Evolutionary conservation across 1,140 invertebrate species (phyloP).

Genomic region (Rhysida immarginata): DNA sequence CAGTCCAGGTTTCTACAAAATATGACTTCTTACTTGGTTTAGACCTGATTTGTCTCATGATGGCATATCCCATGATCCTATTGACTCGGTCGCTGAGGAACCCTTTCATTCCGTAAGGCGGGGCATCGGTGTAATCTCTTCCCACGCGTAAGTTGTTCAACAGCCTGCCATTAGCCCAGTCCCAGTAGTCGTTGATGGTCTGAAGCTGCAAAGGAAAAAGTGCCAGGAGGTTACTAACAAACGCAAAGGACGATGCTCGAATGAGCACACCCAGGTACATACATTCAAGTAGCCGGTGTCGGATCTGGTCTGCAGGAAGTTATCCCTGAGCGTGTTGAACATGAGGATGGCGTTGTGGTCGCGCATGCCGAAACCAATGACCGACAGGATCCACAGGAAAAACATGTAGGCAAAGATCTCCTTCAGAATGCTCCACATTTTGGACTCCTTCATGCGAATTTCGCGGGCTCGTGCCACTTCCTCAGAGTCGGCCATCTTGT

Average conservation of each 20-base stretch:
- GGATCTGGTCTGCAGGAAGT: too few relatives aligned
- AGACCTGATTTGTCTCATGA: slow-evolving; percentile 31
- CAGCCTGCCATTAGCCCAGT: slow-evolving; percentile 30
- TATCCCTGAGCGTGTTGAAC: slow-evolving; percentile 27
- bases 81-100: slow-evolving; percentile 36
- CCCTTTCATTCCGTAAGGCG: slow-evolving; percentile 34
- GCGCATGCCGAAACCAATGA: slow-evolving; percentile 32
- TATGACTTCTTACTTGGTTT: slow-evolving; percentile 21
- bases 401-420: slow-evolving; percentile 34
- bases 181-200: slow-evolving; percentile 28
- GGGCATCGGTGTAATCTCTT: slow-evolving; percentile 35
- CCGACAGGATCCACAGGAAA: slow-evolving; percentile 34
- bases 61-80: slow-evolving; percentile 39
- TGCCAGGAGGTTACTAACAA: background rate
- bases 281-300: too few relatives aligned
- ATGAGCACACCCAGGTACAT: too few relatives aligned
- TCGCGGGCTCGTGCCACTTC: background rate
- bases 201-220: background rate
- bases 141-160: slow-evolving; percentile 31
- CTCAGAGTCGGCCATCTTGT: background rate
- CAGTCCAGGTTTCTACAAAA: too few relatives aligned
- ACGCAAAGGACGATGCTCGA: too few relatives aligned
- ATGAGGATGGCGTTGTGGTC: slow-evolving; percentile 29
- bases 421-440: slow-evolving; percentile 31
- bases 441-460: slow-evolving; percentile 25